Conservation (phyloP, 2,797 vertebrate genomes). For the Xenops minutus region DNA sequence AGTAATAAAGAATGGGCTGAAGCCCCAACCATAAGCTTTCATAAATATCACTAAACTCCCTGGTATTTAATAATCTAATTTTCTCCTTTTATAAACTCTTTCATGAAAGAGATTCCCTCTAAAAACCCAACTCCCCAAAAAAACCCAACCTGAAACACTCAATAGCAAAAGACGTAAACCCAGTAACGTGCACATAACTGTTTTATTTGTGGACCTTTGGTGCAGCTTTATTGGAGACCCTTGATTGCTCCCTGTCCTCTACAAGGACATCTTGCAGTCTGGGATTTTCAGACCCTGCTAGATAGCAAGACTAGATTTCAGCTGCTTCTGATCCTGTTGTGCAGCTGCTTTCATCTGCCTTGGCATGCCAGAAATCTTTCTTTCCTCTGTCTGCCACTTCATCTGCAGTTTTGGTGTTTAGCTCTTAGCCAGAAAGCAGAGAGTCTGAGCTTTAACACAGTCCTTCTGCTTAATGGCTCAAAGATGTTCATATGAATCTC, state of each 20-base stretch:
- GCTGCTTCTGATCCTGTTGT: background rate
- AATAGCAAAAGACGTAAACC: background rate
- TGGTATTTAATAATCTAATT: background rate
- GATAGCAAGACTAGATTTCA: background rate
- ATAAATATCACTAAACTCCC: background rate
- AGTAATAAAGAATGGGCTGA: background rate
- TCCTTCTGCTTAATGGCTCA: background rate
- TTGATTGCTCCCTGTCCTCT: background rate
- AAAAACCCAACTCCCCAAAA: background rate
- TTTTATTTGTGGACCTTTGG: background rate
- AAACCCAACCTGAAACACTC: background rate
- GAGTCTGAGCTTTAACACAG: background rate
- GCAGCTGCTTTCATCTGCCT: background rate
- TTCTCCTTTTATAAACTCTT: background rate
- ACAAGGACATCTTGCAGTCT: background rate
- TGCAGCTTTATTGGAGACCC: background rate
- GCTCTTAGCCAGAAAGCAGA: background rate
- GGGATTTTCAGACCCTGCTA: background rate
- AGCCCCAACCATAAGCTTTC: background rate
- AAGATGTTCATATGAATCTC: background rate
- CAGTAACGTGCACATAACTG: background rate
- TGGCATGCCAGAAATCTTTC: background rate
- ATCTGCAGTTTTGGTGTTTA: background rate
- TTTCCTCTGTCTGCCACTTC: background rate
- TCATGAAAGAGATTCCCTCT: fast-evolving